Evolutionary conservation across 2,888 invertebrate genomes (phyloP).

Genomic region (Exocentrus adspersus): DNA sequence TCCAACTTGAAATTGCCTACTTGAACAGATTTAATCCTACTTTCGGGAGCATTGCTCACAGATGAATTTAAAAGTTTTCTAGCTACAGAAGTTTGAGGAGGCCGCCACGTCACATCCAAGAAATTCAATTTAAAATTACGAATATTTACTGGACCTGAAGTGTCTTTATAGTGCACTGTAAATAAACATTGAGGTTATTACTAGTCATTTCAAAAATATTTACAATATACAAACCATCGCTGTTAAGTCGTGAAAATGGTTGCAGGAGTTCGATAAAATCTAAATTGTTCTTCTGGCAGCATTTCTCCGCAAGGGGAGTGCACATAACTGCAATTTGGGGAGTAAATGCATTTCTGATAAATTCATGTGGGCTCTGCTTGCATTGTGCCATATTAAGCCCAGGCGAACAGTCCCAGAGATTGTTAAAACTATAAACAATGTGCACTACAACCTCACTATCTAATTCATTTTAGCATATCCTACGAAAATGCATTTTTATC

Average conservation of each 20-base stretch:
- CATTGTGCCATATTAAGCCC: conserved; percentile 67
- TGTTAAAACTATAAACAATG: conserved; percentile 16
- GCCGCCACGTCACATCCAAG: conserved; percentile 83
- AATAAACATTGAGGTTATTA: conserved; percentile 30
- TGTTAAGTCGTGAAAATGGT: conserved; percentile 83
- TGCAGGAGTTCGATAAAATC: conserved; percentile 90
- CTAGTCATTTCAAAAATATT: background rate
- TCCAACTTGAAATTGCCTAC: conserved; percentile 69
- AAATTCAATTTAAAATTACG: conserved; percentile 82
- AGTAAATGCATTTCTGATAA: conserved; percentile 89
- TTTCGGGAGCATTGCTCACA: conserved; percentile 58
- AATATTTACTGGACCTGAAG: conserved; percentile 78
- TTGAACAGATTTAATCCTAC: conserved; percentile 49
- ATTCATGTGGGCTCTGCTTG: conserved; percentile 81
- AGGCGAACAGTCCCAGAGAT: background rate
- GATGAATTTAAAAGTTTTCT: conserved; percentile 79
- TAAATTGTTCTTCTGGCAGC: conserved; percentile 90
- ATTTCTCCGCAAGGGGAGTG: conserved; percentile 82
- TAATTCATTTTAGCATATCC: conserved; percentile 9
- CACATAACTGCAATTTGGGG: conserved; percentile 89
- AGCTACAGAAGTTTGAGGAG: conserved; percentile 83
- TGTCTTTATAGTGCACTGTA: conserved; percentile 85
- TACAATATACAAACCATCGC: conserved; percentile 70
- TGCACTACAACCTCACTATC: conserved; percentile 26
- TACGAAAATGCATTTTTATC: background rate